Conservation (phyloP, 2,797 vertebrate genomes). For the Sebastes hubbsi region DNA sequence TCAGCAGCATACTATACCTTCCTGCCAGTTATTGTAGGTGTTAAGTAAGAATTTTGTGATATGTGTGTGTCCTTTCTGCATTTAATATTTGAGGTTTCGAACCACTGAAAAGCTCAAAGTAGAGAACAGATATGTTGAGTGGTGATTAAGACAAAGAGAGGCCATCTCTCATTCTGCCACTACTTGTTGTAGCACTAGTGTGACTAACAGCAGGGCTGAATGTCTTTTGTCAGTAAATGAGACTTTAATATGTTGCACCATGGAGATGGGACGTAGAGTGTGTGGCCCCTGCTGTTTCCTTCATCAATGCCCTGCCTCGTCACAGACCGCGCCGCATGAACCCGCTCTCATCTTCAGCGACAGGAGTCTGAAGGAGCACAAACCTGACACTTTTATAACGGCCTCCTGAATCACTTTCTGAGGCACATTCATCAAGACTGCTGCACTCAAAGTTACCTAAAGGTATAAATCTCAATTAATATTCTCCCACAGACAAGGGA, state of each 20-base stretch:
- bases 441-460: slow-evolving; percentile 27
- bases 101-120: slow-evolving; percentile 6
- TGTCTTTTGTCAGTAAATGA: slow-evolving; percentile 83
- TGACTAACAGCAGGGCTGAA: slow-evolving; percentile 77
- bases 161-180: slow-evolving; percentile 71
- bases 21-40: slow-evolving; percentile 16
- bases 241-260: slow-evolving; percentile 84
- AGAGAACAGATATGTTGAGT: slow-evolving; percentile 39
- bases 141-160: slow-evolving; percentile 63
- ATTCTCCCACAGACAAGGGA: slow-evolving; percentile 6
- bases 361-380: slow-evolving; percentile 53
- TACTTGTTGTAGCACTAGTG: slow-evolving; percentile 67
- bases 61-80: background rate
- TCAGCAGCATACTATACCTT: slow-evolving; percentile 12
- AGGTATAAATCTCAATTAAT: slow-evolving; percentile 56
- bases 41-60: slow-evolving; percentile 18
- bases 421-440: slow-evolving; percentile 41
- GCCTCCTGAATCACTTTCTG: slow-evolving; percentile 26
- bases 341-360: slow-evolving; percentile 56
- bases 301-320: slow-evolving; percentile 75
- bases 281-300: slow-evolving; percentile 72
- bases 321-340: slow-evolving; percentile 67
- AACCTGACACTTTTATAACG: slow-evolving; percentile 41
- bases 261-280: slow-evolving; percentile 78
- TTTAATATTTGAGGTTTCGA: slow-evolving; percentile 11